Evolutionary conservation across 2,888 invertebrate genomes (phyloP), one percentile per base, ranked within the genome.

Genomic region (Polydrusus pterygomalis): DNA sequence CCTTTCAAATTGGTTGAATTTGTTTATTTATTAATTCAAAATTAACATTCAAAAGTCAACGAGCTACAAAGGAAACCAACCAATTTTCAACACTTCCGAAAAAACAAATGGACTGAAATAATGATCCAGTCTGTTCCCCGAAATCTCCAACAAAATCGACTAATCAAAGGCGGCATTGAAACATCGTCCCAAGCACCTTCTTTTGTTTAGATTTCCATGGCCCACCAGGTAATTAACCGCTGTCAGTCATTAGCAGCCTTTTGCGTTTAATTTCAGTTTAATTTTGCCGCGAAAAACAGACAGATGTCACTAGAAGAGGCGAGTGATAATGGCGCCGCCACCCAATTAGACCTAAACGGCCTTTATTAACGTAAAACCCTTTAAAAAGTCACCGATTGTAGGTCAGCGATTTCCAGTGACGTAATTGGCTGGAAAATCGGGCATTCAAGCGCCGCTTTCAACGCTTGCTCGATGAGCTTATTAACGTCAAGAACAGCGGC

Each of bases 401-500:
- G 71, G 74, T 69, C 74, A 74, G 49, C 64, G 74, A 75, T 75
- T 75, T 70, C 38, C 63, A 60, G 58, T 56, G 64, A 58, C 49
- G 74, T 43, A 75, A 75, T 75, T 63, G 74, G 64, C 58, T 58
- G 74, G 74, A 75, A 75, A 75, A 75, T 75, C 65, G 70, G 18
- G 74, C 63, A 70, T 75, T 70, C 65, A 58, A 56, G 64, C 70
- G 45, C 68, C 34, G 63, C 38, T 63, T 43, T 68, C 67, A 58
- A 60, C 60, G 45, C 60, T 43, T 73, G 49, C 58, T 60, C 70
- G 74, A 65, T 75, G 74, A 75, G 71, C 70, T 71, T 71, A 75
- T 75, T 75, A 75, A 71, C 71, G 75, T 75, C 75, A 75, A 67
- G 58, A 71, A 58, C 75, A 75, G 70, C 38, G 30, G 65, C 64